phyloP scores from a whole-genome alignment of 2,113 vertebrate genomes.

The Aegotheles bennettii region DNA sequence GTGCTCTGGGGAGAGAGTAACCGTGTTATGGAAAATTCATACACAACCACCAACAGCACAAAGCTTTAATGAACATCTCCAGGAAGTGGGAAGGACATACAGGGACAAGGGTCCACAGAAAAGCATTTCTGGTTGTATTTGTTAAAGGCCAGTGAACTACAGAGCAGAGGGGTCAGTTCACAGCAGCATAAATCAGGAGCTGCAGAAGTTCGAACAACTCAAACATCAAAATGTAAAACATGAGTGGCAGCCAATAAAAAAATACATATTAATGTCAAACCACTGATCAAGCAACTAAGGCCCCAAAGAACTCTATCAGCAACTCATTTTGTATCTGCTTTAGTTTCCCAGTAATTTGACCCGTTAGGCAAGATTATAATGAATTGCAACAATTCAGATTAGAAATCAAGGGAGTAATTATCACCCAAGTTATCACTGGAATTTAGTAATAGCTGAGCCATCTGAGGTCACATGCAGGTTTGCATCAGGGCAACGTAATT shows the following conservation, averaged over 20 bases:
- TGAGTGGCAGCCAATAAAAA: not conserved
- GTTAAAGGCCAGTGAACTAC: not conserved
- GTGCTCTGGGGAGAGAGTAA: not conserved
- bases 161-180: fast-evolving
- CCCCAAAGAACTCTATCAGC: not conserved
- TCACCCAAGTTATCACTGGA: constrained; percentile 12
- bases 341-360: not conserved
- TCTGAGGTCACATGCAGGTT: not conserved
- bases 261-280: not conserved
- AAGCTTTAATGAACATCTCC: not conserved
- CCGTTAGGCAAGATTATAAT: not conserved
- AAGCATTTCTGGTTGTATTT: not conserved
- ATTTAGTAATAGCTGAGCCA: not conserved
- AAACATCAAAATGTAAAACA: not conserved
- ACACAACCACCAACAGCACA: not conserved
- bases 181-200: not conserved
- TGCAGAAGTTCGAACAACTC: not conserved
- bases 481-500: not conserved
- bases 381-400: not conserved
- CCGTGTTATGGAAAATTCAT: not conserved
- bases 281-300: not conserved
- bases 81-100: not conserved
- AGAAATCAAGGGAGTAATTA: constrained; percentile 38
- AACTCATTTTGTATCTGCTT: not conserved
- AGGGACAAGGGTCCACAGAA: not conserved